These are phyloP conservation scores for Etheostoma cragini DNA, from an alignment of 2,113 vertebrate genomes.

Conservation along the genomic window DNA sequence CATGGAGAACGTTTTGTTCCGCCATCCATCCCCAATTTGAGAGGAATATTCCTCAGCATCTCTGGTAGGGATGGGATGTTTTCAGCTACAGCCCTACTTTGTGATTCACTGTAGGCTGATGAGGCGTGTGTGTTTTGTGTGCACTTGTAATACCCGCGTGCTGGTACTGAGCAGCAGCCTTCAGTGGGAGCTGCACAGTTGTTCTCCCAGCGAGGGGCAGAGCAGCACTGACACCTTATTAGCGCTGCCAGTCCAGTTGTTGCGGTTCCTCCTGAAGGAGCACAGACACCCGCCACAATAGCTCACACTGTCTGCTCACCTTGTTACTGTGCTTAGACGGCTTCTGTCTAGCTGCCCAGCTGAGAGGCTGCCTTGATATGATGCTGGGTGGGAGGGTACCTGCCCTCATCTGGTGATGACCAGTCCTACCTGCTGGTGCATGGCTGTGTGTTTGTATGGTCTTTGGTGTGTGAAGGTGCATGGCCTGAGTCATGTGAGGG, in stretches of 20 bases:
- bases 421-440: conserved; percentile 10
- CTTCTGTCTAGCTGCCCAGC: conserved; percentile 43
- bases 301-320: conserved; percentile 66
- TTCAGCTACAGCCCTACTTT: conserved; percentile 7
- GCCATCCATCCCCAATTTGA: conserved; percentile 26
- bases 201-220: conserved; percentile 46
- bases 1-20: conserved; percentile 17
- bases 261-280: conserved; percentile 66
- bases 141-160: conserved; percentile 30
- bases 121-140: conserved; percentile 3
- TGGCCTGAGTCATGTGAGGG: conserved; percentile 41
- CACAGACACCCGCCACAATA: conserved; percentile 59
- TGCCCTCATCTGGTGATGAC: conserved; percentile 43
- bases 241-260: conserved; percentile 55
- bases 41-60: conserved; percentile 2
- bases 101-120: conserved; percentile 18
- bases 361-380: conserved; percentile 49
- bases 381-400: conserved; percentile 21
- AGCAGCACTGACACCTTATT: conserved; percentile 68
- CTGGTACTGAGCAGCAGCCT: conserved; percentile 20
- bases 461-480: conserved; percentile 32
- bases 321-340: conserved; percentile 67
- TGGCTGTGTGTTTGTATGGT: conserved; percentile 30
- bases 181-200: conserved; percentile 19
- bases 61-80: conserved; percentile 12